Percentiles rank a stretch among this genome's conserved stretches.
Conservation (phyloP, 2,888 invertebrate species). For the Tubulanus polymorphus region DNA sequence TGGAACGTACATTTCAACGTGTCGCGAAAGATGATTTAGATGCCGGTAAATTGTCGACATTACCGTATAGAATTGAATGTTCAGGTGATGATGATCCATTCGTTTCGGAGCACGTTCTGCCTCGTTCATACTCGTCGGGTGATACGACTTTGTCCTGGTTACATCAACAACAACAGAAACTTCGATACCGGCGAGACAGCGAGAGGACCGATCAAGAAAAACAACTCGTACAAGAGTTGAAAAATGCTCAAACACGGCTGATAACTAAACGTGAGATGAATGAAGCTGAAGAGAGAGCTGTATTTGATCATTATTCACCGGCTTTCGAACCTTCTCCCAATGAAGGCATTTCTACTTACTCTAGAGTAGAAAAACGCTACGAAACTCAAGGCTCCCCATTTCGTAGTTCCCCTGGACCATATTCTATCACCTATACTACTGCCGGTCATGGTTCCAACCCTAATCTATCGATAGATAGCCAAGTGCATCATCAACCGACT, state of each 20-base stretch:
- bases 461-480: too few species aligned
- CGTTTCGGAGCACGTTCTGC: not conserved
- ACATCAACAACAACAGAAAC: constrained; percentile 48
- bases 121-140: constrained; percentile 16
- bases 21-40: not conserved
- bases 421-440: too few species aligned
- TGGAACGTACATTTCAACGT: too few species aligned
- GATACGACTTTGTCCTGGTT: constrained; percentile 40
- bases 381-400: too few species aligned
- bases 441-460: too few species aligned
- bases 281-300: constrained; percentile 44
- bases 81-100: not conserved
- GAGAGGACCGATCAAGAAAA: constrained; percentile 60
- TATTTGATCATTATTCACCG: constrained; percentile 29
- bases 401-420: too few species aligned
- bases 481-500: too few species aligned
- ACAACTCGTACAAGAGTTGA: constrained; percentile 69
- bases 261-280: constrained; percentile 62
- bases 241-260: constrained; percentile 44
- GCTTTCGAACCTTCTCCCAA: constrained; percentile 4
- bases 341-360: too few species aligned
- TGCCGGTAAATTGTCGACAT: not conserved
- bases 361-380: too few species aligned
- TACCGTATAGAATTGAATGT: not conserved
- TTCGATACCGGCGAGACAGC: constrained; percentile 32